Evolutionary conservation across 2,888 invertebrate species (phyloP), one percentile per base, ranked within the genome.

Genomic region (Andrena minutula): DNA sequence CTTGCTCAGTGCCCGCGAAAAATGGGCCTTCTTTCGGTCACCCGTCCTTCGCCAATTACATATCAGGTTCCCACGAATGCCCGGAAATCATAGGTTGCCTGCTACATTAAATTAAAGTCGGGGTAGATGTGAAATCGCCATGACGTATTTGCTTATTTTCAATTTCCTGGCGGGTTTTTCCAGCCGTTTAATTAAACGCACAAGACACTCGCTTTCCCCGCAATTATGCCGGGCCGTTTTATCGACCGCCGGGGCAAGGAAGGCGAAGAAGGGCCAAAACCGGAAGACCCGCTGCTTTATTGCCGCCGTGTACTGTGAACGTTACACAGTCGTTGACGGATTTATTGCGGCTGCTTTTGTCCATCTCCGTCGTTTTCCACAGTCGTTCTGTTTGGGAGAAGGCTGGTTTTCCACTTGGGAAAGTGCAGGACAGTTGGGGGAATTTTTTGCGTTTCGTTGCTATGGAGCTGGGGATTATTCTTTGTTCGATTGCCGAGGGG

Each of bases 161-260:
- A 23, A 2, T 26, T 16, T 8, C 60, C 0, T 5, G 2, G 30
- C 32, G 26, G 23, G 47, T 26, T 71, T 82, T 77, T 77, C 71
- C 65, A 82, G 85, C 87, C 87, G 89, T 88, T 91, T 91, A 90
- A 91, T 91, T 90, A 90, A 84, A 86, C 81, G 74, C 84, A 72
- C 81, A 56, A 71, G 47, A 66, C 66, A 32, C 73, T 77, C 84
- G 86, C 89, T 92, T 92, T 92, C 91, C 86, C 89, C 84, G 88
- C 82, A 89, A 91, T 91, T 90, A 91, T 84, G 73, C 78, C 58
- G 82, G 65, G 58, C 82, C 72, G 81, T 61, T 58, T 69, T 68
- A 74, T 68, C 74, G 73, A 61, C 56, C 72, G 69, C 26, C 71
- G 65, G 78, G 64, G 49, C n/a, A 35, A 74, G n/a, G 63, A 47